Percentiles rank a stretch among this genome's conserved stretches.
Conservation (phyloP, 2,113 vertebrate species). For the Thoracochromis brauschi region DNA sequence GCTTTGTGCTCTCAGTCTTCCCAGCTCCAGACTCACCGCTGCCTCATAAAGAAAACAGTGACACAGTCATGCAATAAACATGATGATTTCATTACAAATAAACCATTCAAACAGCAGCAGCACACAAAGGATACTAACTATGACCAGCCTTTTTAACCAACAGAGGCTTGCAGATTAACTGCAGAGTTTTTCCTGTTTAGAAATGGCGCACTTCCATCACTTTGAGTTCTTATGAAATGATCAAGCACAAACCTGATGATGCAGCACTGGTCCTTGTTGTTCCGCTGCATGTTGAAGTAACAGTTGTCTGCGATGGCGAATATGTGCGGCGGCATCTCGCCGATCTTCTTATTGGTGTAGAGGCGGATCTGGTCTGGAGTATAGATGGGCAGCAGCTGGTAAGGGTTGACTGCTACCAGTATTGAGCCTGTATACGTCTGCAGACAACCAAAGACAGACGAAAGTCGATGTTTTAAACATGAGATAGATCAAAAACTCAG, state of each 20-base stretch:
- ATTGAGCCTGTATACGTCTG: conserved; percentile 97
- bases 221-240: neutral
- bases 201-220: accelerated
- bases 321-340: conserved; percentile 97
- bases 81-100: accelerated
- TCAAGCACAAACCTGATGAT: conserved; percentile 84
- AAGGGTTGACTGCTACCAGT: conserved; percentile 94
- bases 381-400: conserved; percentile 97
- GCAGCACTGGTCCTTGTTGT: conserved; percentile 94
- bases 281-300: conserved; percentile 98
- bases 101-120: neutral
- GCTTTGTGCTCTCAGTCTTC: conserved; percentile 95
- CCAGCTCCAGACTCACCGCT: conserved; percentile 96
- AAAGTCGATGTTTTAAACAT: neutral
- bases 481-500: neutral
- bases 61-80: neutral
- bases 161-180: neutral
- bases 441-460: neutral
- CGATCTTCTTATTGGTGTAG: conserved; percentile 98
- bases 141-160: neutral
- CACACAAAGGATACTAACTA: neutral
- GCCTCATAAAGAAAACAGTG: neutral
- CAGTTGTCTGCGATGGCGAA: conserved; percentile 98
- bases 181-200: neutral
- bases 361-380: conserved; percentile 92